Percentiles rank a stretch among this genome's conserved stretches.
Evolutionary conservation across 2,113 vertebrate genomes (phyloP).

Genomic region (Noctilio leporinus): DNA sequence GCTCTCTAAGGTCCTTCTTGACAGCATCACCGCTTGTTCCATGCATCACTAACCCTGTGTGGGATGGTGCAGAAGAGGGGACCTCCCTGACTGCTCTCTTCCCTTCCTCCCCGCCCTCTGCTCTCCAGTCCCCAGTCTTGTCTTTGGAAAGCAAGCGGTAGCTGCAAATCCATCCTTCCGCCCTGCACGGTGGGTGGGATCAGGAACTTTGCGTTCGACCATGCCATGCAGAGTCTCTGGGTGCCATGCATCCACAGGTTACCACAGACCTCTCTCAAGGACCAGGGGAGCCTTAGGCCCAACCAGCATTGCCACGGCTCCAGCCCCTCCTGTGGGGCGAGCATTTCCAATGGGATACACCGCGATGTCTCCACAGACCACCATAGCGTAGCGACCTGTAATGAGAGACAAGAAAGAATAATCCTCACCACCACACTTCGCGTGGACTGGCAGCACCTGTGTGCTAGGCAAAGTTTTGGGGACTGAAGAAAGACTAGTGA

Average conservation of each 20-base stretch:
- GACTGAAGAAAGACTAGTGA: neutral
- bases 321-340: constrained; percentile 78
- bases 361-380: constrained; percentile 82
- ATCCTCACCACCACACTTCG: neutral
- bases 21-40: too few species aligned
- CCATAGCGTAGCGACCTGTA: constrained; percentile 79
- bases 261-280: constrained; percentile 80
- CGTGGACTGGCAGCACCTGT: neutral
- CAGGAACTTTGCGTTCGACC: neutral
- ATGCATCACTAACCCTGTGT: too few species aligned
- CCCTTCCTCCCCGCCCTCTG: neutral
- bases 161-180: neutral
- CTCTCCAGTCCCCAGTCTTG: neutral
- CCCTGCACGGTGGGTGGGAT: neutral
- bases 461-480: neutral
- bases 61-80: neutral
- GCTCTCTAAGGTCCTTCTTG: neutral
- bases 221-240: fast-evolving
- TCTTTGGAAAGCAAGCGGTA: neutral
- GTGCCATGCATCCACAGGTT: neutral
- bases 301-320: constrained; percentile 83
- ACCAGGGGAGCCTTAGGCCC: constrained; percentile 80
- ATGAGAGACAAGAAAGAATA: neutral
- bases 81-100: fast-evolving
- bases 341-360: constrained; percentile 77